phyloP scores from a whole-genome alignment of 2,797 vertebrate species.

The Delichon dasypus region DNA sequence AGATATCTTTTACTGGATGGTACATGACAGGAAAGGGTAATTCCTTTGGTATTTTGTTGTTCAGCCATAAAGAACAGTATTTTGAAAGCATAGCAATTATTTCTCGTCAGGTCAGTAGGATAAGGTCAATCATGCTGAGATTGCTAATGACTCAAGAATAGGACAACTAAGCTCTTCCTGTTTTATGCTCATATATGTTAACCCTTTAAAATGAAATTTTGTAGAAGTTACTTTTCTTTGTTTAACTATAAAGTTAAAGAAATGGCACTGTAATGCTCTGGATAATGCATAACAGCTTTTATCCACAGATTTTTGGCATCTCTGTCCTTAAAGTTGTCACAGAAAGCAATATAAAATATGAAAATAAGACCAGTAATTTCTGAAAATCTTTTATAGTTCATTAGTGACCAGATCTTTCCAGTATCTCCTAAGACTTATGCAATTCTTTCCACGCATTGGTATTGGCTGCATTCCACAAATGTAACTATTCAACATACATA shows the following conservation, averaged over 20 bases:
- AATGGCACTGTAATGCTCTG: not conserved
- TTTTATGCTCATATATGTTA: not conserved
- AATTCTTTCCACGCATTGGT: conserved; percentile 18
- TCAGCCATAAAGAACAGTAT: not conserved
- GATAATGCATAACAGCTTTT: conserved; percentile 21
- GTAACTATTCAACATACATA: not conserved
- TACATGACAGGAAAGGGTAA: not conserved
- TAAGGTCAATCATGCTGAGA: not conserved
- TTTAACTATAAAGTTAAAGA: conserved; percentile 5
- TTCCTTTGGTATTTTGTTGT: not conserved
- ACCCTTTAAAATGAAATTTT: conserved; percentile 10
- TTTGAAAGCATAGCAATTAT: not conserved
- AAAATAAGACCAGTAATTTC: not conserved
- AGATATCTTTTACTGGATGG: not conserved
- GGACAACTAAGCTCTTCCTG: not conserved
- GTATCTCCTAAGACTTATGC: not conserved
- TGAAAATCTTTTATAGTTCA: conserved; percentile 26
- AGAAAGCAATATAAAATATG: not conserved
- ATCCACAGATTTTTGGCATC: conserved; percentile 17
- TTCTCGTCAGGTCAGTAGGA: not conserved
- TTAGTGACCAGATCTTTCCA: conserved; percentile 42
- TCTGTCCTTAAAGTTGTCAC: not conserved
- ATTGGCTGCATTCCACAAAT: conserved; percentile 18
- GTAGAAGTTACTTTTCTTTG: not conserved
- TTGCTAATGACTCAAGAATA: not conserved